phyloP scores from a whole-genome alignment of 2,888 invertebrate genomes.

The Empis stercorea region DNA sequence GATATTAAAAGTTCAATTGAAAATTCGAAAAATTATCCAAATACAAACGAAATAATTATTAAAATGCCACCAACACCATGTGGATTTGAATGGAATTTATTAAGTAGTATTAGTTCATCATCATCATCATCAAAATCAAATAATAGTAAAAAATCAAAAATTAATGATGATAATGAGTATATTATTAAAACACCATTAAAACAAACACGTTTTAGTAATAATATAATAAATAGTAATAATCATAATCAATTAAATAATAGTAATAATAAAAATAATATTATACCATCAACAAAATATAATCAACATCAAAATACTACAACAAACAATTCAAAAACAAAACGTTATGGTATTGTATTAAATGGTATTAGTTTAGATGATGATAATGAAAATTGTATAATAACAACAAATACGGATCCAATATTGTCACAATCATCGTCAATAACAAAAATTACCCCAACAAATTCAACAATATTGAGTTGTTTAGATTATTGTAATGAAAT shows the following conservation, averaged over 20 bases:
- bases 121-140: neutral
- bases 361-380: slow-evolving; percentile 27
- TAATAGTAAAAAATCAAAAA: neutral
- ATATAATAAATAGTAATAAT: neutral
- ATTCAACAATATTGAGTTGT: neutral
- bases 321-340: slow-evolving; percentile 25
- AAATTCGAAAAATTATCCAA: slow-evolving; percentile 1
- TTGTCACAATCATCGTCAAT: neutral
- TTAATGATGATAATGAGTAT: neutral
- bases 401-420: neutral
- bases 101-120: neutral
- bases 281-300: neutral
- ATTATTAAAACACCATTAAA: neutral
- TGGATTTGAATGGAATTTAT: slow-evolving; percentile 32
- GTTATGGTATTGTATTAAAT: slow-evolving; percentile 34
- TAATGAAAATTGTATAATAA: slow-evolving; percentile 2
- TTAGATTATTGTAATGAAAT: slow-evolving; percentile 22
- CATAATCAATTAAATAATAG: neutral
- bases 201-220: neutral
- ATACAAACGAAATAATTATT: neutral
- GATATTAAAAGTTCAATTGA: neutral
- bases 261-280: neutral
- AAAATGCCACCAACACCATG: slow-evolving; percentile 31
- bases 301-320: slow-evolving; percentile 16
- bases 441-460: neutral